Evolutionary conservation across 2,888 invertebrate species (phyloP), one percentile per base, ranked within the genome.

Genomic region (Archaeoteleia sp.): DNA sequence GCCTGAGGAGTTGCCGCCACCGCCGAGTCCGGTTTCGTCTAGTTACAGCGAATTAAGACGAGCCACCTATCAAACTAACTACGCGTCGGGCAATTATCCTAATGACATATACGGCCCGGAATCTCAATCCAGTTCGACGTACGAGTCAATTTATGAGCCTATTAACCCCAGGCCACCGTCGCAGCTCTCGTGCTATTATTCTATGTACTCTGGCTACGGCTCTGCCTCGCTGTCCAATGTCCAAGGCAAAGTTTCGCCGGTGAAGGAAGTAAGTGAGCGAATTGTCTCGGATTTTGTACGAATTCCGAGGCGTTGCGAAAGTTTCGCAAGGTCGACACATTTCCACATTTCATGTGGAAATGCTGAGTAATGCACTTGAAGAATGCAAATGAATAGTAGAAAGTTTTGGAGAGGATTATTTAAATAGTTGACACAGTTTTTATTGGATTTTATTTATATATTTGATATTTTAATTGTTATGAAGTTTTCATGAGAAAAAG

Each of bases 61-160:
- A 70, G 95, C 95, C 8, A 94, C 93, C 13, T 90, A 93, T 76
- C 85, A 85, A 71, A 89, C 89, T 0, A 89, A 89, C 12, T 90
- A 81, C 69, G 75, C 82, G 2, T 73, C 72, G 17, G 74, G 76
- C 12, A 79, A 78, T 72, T 85, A 85, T 71, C 83, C 86, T 5
- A 86, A 86, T 63, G 87, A 87, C 74, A 88, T 89, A 71, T 89
- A 91, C 77, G 92, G 91, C 55, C 90, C 92, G 72, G 90, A 90
- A 67, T 93, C 93, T 20, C 93, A 94, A 87, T 89, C 89, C 1
- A 84, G 84, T 67, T 89, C 89, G 12, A 93, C 92, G 0, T 95
- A 95, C 86, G 95, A 95, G 84, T 95, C 95, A 14, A 91, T 95
- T 73, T 95, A 95, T 85, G 95, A 95, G 78, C 95, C 95, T n/a